Percentiles rank a stretch among this genome's conserved stretches.
phyloP scores from a whole-genome alignment of 1,140 invertebrate genomes.

The Drosophila asahinai region DNA sequence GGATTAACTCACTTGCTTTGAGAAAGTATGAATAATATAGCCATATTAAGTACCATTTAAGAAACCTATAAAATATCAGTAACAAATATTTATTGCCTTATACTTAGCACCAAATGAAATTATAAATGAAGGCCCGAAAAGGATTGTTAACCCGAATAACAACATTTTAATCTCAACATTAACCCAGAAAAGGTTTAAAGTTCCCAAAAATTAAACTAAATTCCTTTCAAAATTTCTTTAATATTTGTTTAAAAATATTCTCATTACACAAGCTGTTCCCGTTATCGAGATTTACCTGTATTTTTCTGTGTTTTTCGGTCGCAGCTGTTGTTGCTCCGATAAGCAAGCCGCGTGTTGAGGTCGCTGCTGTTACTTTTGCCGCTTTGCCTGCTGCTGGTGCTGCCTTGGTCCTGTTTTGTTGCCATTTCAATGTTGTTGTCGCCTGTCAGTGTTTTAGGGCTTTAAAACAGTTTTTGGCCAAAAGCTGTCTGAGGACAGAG shows the following conservation, averaged over 20 bases:
- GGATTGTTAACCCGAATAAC: too few species aligned
- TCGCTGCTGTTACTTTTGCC: conserved; percentile 11
- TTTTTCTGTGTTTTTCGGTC: conserved; percentile 25
- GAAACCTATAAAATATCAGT: too few species aligned
- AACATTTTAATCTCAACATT: too few species aligned
- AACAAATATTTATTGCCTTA: too few species aligned
- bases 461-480: conserved; percentile 58
- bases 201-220: not conserved
- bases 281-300: not conserved
- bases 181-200: too few species aligned
- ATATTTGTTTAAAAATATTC: not conserved
- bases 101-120: too few species aligned
- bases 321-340: conserved; percentile 74
- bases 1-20: too few species aligned
- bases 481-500: conserved; percentile 46
- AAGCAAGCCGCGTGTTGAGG: conserved; percentile 65
- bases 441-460: conserved; percentile 49
- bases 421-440: conserved; percentile 46
- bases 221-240: not conserved
- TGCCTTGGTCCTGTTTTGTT: conserved; percentile 22
- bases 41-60: too few species aligned
- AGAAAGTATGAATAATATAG: too few species aligned
- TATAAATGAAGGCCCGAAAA: too few species aligned
- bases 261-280: not conserved
- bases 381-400: not conserved